Percentiles rank a stretch among this genome's conserved stretches.
phyloP scores from a whole-genome alignment of 1,140 invertebrate genomes.

The Drosophila serrata region DNA sequence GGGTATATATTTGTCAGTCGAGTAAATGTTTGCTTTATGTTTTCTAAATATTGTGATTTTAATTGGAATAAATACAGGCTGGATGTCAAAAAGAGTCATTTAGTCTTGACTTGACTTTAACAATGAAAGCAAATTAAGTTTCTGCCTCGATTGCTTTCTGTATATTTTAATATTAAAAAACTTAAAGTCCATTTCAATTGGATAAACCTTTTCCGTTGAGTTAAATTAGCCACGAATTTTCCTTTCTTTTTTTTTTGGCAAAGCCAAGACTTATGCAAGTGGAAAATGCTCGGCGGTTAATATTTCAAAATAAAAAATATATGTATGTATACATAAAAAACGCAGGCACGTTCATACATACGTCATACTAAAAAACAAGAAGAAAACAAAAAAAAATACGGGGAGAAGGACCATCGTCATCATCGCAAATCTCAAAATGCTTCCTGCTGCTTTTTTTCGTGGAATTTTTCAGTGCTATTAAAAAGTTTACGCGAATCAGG shows the following conservation, averaged over 20 bases:
- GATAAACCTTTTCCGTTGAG: constrained; percentile 5
- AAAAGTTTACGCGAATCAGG: constrained; percentile 51
- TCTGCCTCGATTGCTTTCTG: neutral
- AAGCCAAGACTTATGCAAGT: constrained; percentile 25
- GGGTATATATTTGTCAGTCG: neutral
- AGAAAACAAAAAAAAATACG: neutral
- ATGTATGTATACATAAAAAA: constrained; percentile 8
- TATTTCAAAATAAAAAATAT: constrained; percentile 20
- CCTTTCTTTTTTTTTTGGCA: neutral
- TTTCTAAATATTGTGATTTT: neutral
- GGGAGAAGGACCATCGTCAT: constrained; percentile 32
- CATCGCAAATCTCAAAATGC: constrained; percentile 51
- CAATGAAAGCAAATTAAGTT: neutral
- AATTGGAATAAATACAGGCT: neutral
- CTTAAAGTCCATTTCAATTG: neutral
- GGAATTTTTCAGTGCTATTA: constrained; percentile 49
- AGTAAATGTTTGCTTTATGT: constrained; percentile 8
- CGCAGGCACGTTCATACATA: constrained; percentile 7
- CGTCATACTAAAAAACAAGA: neutral
- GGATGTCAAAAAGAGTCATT: neutral
- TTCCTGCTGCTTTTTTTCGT: constrained; percentile 38
- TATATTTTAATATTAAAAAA: neutral
- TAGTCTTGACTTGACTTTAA: neutral
- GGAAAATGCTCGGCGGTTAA: constrained; percentile 28
- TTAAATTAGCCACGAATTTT: constrained; percentile 21